Conservation (phyloP, 2,113 vertebrate species). For the Mus pahari region DNA sequence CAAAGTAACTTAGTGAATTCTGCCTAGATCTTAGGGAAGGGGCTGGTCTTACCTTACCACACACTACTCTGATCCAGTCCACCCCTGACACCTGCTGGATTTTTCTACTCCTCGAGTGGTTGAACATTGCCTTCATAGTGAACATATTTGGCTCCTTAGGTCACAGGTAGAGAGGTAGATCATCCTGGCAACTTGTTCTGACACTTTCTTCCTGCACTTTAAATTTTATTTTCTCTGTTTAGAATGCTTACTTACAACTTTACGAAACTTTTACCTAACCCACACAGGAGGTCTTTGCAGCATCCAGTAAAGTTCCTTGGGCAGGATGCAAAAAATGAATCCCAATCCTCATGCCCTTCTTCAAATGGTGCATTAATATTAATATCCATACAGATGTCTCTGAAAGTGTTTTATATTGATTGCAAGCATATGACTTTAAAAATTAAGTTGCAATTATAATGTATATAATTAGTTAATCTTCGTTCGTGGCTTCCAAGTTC, state of each 20-base stretch:
- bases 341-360: background rate
- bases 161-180: background rate
- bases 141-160: background rate
- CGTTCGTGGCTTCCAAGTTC: background rate
- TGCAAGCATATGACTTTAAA: background rate
- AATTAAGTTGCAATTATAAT: background rate
- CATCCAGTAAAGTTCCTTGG: background rate
- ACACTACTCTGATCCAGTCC: too few species aligned
- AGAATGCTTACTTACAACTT: background rate
- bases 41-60: background rate
- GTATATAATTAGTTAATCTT: background rate
- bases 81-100: background rate
- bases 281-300: background rate
- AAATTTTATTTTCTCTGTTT: background rate
- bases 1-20: background rate
- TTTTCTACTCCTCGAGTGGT: background rate
- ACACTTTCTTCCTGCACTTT: background rate
- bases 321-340: background rate
- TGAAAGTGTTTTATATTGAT: slow-evolving; percentile 1
- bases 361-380: background rate
- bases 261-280: background rate
- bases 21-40: background rate
- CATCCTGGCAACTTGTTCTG: background rate
- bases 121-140: too few species aligned
- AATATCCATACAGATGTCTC: background rate